Base-by-base conservation (phyloP, 1,140 invertebrate species). In the Drepana arcuata region DNA sequence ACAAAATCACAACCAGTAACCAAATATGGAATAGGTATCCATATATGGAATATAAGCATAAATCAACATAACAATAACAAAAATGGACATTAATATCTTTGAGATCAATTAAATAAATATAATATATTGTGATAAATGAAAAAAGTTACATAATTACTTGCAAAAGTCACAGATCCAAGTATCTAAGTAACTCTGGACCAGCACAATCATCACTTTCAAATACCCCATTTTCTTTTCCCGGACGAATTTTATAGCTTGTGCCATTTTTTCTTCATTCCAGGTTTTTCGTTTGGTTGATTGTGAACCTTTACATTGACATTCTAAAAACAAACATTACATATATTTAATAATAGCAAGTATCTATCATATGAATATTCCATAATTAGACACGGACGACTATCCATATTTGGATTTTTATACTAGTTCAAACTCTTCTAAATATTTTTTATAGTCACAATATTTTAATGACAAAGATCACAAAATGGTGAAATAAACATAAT, bases 111-210 rank as follows among this genome's bases (percentile, higher is more conserved):
- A 29, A 35, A 31, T 33, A 16, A 11, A 2, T 34, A n/a, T n/a
- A n/a, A n/a, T n/a, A n/a, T n/a, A n/a, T n/a, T n/a, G n/a, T 31
- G 34, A 28, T 41, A 31, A 39, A 28, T 40, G 16, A 34, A 41
- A 40, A 15, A 48, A 48, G 23, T 48, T 26, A 35, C 37, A 16
- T 12, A 44, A 35, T 42, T 49, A 49, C 25, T 46, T 46, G 45
- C 49, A 57, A 57, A 57, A 57, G 7, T 49, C 45, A 49, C 48
- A 57, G n/a, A 52, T 47, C 45, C 45, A 48, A 21, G 39, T 41
- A 29, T 57, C 42, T n/a, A n/a, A n/a, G n/a, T 34, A 41, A 48
- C 14, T 53, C 40, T 47, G 46, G 40, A 15, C 54, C 49, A 41
- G 41, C 54, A 36, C 49, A 53, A 43, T 53, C 46, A 46, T 45